Conservation (phyloP, 2,113 vertebrate genomes). For the Oriolus oriolus region DNA sequence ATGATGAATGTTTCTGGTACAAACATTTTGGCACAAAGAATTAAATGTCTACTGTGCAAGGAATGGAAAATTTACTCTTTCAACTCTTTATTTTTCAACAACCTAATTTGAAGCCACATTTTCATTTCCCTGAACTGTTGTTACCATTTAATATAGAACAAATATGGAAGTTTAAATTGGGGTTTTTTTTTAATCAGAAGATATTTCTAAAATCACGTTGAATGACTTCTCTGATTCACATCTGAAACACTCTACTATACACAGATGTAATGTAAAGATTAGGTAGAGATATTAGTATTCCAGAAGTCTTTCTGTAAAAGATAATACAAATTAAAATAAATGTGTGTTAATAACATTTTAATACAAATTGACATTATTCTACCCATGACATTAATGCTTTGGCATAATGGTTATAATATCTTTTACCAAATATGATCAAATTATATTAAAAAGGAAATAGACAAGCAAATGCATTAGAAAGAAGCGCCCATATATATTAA, state of each 20-base stretch:
- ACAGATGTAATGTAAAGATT: not conserved
- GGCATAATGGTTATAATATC: not conserved
- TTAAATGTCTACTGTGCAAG: not conserved
- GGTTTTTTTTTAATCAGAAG: not conserved
- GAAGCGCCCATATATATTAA: not conserved
- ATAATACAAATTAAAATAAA: not conserved
- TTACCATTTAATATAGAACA: not conserved
- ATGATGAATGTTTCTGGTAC: not conserved
- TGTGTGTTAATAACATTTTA: not conserved
- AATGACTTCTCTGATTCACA: not conserved
- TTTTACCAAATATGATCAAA: not conserved
- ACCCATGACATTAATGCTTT: not conserved
- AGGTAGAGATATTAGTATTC: not conserved
- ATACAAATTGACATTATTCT: conserved; percentile 24
- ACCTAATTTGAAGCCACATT: not conserved
- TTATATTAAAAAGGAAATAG: not conserved
- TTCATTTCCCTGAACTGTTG: not conserved
- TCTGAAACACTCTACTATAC: not conserved
- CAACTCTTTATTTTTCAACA: not conserved
- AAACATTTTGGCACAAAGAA: not conserved
- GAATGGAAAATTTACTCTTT: not conserved
- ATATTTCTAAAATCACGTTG: not conserved
- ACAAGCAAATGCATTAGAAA: not conserved
- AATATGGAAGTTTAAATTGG: not conserved
- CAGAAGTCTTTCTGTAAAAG: not conserved